Evolutionary conservation across 2,888 invertebrate species (phyloP).

Genomic region (Harpalus rubripes): DNA sequence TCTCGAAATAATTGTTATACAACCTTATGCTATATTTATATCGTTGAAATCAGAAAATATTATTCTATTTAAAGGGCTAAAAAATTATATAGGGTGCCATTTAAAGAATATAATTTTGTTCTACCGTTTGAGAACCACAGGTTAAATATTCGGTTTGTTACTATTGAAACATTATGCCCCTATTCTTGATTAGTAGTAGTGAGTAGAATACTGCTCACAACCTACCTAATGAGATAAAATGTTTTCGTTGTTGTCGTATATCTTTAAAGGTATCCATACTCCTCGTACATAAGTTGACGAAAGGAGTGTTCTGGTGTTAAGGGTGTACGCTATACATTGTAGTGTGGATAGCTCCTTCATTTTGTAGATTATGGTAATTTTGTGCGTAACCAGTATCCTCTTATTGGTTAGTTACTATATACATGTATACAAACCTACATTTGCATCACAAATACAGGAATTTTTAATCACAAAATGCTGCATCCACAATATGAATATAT

Average conservation of each 20-base stretch:
- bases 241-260: not conserved
- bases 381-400: constrained; percentile 1
- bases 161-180: too few species aligned
- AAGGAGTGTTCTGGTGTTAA: constrained; percentile 31
- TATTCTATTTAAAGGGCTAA: too few species aligned
- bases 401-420: not conserved
- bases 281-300: constrained; percentile 33
- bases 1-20: too few species aligned
- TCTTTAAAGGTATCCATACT: not conserved
- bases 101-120: too few species aligned
- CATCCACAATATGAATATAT: not conserved
- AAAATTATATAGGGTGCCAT: too few species aligned
- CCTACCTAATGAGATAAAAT: too few species aligned
- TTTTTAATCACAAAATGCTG: not conserved
- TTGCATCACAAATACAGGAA: not conserved
- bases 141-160: too few species aligned
- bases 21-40: too few species aligned
- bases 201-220: too few species aligned
- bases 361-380: not conserved
- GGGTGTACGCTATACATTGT: not conserved
- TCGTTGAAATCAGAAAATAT: too few species aligned
- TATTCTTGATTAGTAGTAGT: too few species aligned
- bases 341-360: not conserved
- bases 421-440: not conserved
- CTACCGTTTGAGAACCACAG: too few species aligned